Conservation (phyloP, 2,888 invertebrate genomes). For the Aethes cnicana region DNA sequence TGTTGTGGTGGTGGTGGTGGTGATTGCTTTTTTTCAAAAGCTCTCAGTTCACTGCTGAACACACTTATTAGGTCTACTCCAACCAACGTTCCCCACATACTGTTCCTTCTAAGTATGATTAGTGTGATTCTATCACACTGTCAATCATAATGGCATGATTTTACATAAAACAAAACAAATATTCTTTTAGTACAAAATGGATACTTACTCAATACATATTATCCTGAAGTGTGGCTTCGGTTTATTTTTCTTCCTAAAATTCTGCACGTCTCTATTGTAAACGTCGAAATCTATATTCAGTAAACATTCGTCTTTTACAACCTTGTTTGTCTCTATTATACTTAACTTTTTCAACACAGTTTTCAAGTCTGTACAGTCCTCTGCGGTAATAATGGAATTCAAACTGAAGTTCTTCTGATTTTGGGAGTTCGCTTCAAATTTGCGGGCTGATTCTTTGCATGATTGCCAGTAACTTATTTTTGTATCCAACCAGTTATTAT, state of each 20-base stretch:
- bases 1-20: no score
- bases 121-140: no score
- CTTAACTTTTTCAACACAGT: slow-evolving; percentile 59
- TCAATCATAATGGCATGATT: no score
- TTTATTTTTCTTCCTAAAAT: slow-evolving; percentile 63
- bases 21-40: no score
- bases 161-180: no score
- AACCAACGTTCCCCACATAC: no score
- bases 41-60: no score
- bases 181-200: neutral
- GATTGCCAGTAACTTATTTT: slow-evolving; percentile 59
- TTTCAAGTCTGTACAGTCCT: slow-evolving; percentile 55
- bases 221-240: slow-evolving; percentile 71
- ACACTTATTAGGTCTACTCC: no score
- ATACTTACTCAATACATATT: slow-evolving; percentile 68
- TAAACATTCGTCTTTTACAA: slow-evolving; percentile 38
- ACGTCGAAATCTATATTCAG: slow-evolving; percentile 68
- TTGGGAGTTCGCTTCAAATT: slow-evolving; percentile 42
- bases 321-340: slow-evolving; percentile 53
- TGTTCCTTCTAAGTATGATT: no score
- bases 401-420: slow-evolving; percentile 38
- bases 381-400: slow-evolving; percentile 51
- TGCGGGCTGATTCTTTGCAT: slow-evolving; percentile 50
- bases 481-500: slow-evolving; percentile 60
- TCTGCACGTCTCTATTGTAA: slow-evolving; percentile 66